Evolutionary conservation across 2,113 vertebrate genomes (phyloP).

Genomic region (Tupaia chinensis): DNA sequence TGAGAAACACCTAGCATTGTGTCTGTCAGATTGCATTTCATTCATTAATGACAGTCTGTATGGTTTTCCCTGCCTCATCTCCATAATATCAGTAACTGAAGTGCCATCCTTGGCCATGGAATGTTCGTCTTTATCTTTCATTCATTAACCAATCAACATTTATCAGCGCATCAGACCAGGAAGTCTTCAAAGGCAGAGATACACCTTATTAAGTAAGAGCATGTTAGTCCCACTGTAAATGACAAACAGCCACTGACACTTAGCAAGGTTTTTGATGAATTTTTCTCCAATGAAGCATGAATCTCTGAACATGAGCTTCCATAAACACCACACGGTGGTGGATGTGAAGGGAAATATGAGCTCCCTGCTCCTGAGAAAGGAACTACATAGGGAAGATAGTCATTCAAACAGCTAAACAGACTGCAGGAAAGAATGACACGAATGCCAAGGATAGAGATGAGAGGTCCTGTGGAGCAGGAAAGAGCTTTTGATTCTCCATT

Average conservation of each 20-base stretch:
- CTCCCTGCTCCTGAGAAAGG: neutral
- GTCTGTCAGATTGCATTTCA: neutral
- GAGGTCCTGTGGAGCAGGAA: neutral
- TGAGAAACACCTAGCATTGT: neutral
- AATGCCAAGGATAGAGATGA: neutral
- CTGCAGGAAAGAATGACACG: neutral
- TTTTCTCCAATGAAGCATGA: neutral
- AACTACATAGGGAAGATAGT: neutral
- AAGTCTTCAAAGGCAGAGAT: neutral
- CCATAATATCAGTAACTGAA: neutral
- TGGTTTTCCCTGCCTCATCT: neutral
- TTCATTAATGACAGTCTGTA: neutral
- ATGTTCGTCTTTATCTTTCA: neutral
- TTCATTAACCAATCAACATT: neutral
- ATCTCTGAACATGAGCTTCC: neutral
- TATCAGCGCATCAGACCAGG: neutral
- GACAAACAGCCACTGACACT: neutral
- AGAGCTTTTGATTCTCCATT: neutral
- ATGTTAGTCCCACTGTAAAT: neutral
- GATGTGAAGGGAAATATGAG: neutral
- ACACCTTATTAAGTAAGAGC: neutral
- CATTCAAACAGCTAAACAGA: neutral
- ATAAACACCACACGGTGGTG: no score
- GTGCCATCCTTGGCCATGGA: neutral
- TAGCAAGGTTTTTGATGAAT: neutral